Evolutionary conservation across 2,888 invertebrate species (phyloP).

Genomic region (Clepsis dumicolana): DNA sequence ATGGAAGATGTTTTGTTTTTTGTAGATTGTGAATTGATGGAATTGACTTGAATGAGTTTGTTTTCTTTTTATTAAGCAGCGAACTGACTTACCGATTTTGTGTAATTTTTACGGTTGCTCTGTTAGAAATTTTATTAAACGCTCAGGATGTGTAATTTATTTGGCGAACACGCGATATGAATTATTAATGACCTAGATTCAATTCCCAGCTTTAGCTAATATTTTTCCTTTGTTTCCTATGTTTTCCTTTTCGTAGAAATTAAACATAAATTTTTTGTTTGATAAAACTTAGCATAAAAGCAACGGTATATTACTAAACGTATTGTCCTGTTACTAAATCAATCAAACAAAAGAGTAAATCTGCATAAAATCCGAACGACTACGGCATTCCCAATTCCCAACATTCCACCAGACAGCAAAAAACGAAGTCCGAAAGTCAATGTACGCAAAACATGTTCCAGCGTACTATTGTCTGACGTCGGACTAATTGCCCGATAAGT

Average conservation of each 20-base stretch:
- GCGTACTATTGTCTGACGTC: slow-evolving; percentile 74
- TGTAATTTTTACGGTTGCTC: too few species aligned
- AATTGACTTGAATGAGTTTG: too few species aligned
- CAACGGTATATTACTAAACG: not conserved
- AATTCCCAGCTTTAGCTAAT: too few species aligned
- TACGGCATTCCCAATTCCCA: not conserved
- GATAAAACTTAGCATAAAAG: not conserved
- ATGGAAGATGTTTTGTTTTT: not conserved
- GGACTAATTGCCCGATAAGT: slow-evolving; percentile 86
- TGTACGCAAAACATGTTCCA: slow-evolving; percentile 69
- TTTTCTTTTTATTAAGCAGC: too few species aligned
- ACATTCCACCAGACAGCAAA: slow-evolving; percentile 39
- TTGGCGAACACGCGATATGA: too few species aligned
- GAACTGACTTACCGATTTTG: too few species aligned
- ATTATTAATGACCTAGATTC: too few species aligned
- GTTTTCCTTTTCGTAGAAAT: too few species aligned
- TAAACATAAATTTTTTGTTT: too few species aligned
- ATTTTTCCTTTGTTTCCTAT: too few species aligned
- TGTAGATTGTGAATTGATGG: not conserved
- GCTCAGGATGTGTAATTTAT: too few species aligned
- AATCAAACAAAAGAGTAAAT: slow-evolving; percentile 4
- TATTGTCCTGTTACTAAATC: not conserved
- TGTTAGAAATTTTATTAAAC: too few species aligned
- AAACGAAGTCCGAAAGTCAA: slow-evolving; percentile 58
- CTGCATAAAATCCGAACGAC: not conserved